A percentile compares a stretch with the other conserved stretches of the same genome.
Conservation (phyloP, 2,797 vertebrate species). For the Thripadectes ignobilis region DNA sequence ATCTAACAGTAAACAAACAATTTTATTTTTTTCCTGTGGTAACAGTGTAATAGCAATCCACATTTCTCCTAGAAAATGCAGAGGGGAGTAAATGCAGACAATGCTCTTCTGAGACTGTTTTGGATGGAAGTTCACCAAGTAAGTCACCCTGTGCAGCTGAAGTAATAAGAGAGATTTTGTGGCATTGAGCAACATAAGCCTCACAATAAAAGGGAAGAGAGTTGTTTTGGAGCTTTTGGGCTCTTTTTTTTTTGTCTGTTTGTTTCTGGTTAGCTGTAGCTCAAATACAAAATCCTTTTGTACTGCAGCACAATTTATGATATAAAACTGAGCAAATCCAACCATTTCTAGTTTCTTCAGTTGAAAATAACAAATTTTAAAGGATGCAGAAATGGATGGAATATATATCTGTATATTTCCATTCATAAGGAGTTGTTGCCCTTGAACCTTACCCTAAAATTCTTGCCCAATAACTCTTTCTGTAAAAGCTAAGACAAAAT, state of each 20-base stretch:
- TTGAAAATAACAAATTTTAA: not conserved
- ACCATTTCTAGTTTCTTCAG: not conserved
- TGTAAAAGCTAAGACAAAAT: not conserved
- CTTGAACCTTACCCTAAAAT: not conserved
- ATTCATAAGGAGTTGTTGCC: not conserved
- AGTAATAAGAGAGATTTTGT: not conserved
- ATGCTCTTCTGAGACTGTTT: not conserved
- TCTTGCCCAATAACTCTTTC: not conserved
- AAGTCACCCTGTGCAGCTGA: not conserved
- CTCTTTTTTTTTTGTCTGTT: not conserved
- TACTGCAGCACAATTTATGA: not conserved
- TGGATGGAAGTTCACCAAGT: slow-evolving; percentile 20
- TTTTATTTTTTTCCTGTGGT: not conserved
- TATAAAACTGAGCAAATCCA: not conserved
- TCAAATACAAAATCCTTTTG: not conserved
- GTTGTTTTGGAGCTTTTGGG: not conserved
- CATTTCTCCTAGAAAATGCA: not conserved
- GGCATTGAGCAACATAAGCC: slow-evolving; percentile 14
- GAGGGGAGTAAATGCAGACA: not conserved
- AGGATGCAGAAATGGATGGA: not conserved
- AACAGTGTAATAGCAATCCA: not conserved
- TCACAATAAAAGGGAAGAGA: slow-evolving; percentile 25
- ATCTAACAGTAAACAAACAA: not conserved
- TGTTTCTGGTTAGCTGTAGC: not conserved
- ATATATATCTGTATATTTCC: not conserved